Evolutionary conservation across 2,797 vertebrate species (phyloP), one percentile per base, ranked within the genome.

Genomic region (Xerus rutilus): DNA sequence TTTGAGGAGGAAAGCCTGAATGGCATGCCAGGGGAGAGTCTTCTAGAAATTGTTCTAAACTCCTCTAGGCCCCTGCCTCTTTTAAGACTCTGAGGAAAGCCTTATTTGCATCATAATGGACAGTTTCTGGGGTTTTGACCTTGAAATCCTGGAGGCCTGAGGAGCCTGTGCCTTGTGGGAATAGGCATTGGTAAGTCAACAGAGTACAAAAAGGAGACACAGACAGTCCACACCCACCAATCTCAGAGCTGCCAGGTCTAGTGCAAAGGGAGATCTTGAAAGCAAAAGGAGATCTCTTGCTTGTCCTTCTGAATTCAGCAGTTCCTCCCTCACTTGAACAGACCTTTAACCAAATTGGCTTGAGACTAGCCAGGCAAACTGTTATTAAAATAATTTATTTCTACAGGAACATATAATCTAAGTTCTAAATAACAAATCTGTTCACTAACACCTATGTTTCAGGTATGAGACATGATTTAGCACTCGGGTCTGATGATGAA

Each of bases 301-400:
- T 76, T 47, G 25, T 76, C 18, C 13, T 21, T 96, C 23, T 28
- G 7, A 85, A 45, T 35, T 49, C 62, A 30, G 1, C 8, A 17
- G 54, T 20, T 43, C 59, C 43, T 21, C 18, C 57, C 39, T 43
- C 67, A 74, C 43, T 21, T 62, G 62, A 77, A 82, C 18, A 91
- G 62, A 82, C 39, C 79, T 89, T 84, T 93, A 69, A 62, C 39
- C 76, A 64, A 93, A 82, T 17, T 54, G 7, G 69, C 13, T 73
- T 59, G 39, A 47, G 15, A 30, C 23, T 70, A 84, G 65, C 23
- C 35, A 10, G 59, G 64, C 62, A 95, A 64, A 54, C 54, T 64
- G 15, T 69, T 77, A 73, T 72, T n/a, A 69, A 77, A 95, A 89
- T 85, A 59, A 85, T 49, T 62, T 78, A 43, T 79, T 93, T 88